phyloP scores from a whole-genome alignment of 1,140 invertebrate genomes.

The Anthonomus grandis region DNA sequence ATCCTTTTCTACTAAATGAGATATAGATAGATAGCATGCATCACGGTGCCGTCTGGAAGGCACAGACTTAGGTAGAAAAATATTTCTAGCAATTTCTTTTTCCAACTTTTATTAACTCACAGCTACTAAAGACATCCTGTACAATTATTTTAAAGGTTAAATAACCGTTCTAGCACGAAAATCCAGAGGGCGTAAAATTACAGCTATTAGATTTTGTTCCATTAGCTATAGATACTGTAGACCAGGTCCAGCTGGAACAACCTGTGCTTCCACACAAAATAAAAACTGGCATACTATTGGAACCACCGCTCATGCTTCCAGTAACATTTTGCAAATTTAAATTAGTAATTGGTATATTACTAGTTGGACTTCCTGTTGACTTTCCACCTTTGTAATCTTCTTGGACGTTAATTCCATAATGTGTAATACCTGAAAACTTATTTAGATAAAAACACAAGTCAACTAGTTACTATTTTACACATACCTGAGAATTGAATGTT shows the following conservation, averaged over 20 bases:
- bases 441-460: background rate
- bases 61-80: too few relatives aligned
- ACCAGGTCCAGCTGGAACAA: constrained; percentile 11
- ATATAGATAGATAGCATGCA: too few relatives aligned
- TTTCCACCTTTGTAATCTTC: constrained; percentile 18
- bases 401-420: constrained; percentile 21
- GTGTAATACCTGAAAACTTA: constrained; percentile 12
- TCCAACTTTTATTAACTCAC: too few relatives aligned
- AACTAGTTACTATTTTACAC: too few relatives aligned
- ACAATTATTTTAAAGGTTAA: too few relatives aligned
- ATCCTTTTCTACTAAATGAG: too few relatives aligned
- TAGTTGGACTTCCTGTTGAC: constrained; percentile 11
- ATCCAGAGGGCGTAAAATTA: constrained; percentile 6
- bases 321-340: background rate
- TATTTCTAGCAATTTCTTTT: too few relatives aligned
- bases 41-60: too few relatives aligned
- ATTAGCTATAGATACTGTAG: constrained; percentile 5
- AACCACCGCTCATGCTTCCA: constrained; percentile 9
- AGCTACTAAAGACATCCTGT: too few relatives aligned
- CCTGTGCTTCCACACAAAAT: constrained; percentile 15
- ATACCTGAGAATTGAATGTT: constrained; percentile 2
- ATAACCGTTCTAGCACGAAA: constrained; percentile 1
- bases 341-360: constrained; percentile 19
- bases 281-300: constrained; percentile 7
- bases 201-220: background rate